phyloP scores from a whole-genome alignment of 2,113 vertebrate species.

The Ivindomyrus marchei region DNA sequence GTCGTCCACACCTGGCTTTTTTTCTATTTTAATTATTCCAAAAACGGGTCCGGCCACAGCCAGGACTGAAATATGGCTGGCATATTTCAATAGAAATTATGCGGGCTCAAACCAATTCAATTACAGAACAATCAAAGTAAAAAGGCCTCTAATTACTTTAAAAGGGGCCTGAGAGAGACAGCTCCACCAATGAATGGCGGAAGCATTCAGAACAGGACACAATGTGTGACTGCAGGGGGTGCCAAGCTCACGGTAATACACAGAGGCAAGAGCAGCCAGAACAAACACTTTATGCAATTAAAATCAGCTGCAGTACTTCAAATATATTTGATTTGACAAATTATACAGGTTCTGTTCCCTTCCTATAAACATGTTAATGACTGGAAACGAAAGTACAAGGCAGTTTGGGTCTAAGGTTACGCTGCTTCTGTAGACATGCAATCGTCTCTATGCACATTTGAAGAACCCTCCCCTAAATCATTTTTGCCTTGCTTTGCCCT shows the following conservation, averaged over 20 bases:
- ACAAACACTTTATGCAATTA: slow-evolving; percentile 43
- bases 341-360: neutral
- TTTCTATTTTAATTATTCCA: slow-evolving; percentile 65
- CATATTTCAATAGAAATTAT: slow-evolving; percentile 62
- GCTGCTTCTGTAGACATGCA: neutral
- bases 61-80: slow-evolving; percentile 61
- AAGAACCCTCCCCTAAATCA: neutral
- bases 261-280: slow-evolving; percentile 20
- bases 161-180: slow-evolving; percentile 53
- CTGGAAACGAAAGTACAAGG: neutral
- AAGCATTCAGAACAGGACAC: slow-evolving; percentile 44
- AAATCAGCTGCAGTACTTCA: slow-evolving; percentile 1
- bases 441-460: neutral
- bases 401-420: neutral
- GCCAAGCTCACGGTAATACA: slow-evolving; percentile 65
- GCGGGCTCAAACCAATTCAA: slow-evolving; percentile 66
- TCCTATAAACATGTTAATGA: slow-evolving; percentile 11
- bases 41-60: slow-evolving; percentile 59
- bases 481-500: slow-evolving; percentile 25
- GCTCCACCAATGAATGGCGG: slow-evolving; percentile 32
- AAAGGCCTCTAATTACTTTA: slow-evolving; percentile 67
- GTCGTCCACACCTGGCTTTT: slow-evolving; percentile 57
- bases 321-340: slow-evolving; percentile 11
- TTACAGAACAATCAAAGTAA: slow-evolving; percentile 70
- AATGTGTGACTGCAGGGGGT: slow-evolving; percentile 65